Conservation (phyloP, 2,888 invertebrate genomes). For the Alsophila aescularia region DNA sequence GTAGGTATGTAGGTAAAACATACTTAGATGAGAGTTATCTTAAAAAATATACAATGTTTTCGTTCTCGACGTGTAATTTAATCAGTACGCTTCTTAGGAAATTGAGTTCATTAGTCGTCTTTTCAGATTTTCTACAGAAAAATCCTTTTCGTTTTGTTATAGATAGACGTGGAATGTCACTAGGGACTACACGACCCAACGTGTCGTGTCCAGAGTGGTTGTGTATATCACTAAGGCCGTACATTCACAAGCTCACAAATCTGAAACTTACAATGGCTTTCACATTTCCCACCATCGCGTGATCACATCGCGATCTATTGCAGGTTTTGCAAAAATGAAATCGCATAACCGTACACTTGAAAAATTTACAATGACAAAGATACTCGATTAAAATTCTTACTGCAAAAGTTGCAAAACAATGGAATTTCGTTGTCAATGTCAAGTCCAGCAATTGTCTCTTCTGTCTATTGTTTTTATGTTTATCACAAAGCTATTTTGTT, state of each 20-base stretch:
- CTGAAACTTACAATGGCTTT: slow-evolving; percentile 12
- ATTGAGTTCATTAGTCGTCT: slow-evolving; percentile 26
- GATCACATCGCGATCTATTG: slow-evolving; percentile 22
- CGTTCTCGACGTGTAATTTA: slow-evolving; percentile 7
- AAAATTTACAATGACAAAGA: slow-evolving; percentile 16
- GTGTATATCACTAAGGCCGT: slow-evolving; percentile 17
- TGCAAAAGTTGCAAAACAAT: slow-evolving; percentile 36
- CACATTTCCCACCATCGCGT: slow-evolving; percentile 29
- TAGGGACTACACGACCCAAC: slow-evolving; percentile 6
- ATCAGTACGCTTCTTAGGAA: slow-evolving; percentile 3
- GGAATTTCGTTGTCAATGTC: slow-evolving; percentile 33
- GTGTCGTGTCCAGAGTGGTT: neutral
- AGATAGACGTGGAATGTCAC: slow-evolving; percentile 19
- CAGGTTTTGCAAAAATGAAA: slow-evolving; percentile 1
- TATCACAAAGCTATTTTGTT: slow-evolving; percentile 16
- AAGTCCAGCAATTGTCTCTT: slow-evolving; percentile 35
- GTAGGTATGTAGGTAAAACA: too few species aligned
- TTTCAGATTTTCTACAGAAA: slow-evolving; percentile 14
- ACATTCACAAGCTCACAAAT: slow-evolving; percentile 13
- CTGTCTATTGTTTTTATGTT: too few species aligned
- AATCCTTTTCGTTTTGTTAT: neutral
- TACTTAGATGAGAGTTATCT: neutral
- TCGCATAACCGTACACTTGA: slow-evolving; percentile 11
- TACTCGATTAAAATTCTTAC: slow-evolving; percentile 26
- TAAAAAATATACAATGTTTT: neutral